Evolutionary conservation across 2,888 invertebrate genomes (phyloP).

Genomic region (Lissocephala sabroskyi): DNA sequence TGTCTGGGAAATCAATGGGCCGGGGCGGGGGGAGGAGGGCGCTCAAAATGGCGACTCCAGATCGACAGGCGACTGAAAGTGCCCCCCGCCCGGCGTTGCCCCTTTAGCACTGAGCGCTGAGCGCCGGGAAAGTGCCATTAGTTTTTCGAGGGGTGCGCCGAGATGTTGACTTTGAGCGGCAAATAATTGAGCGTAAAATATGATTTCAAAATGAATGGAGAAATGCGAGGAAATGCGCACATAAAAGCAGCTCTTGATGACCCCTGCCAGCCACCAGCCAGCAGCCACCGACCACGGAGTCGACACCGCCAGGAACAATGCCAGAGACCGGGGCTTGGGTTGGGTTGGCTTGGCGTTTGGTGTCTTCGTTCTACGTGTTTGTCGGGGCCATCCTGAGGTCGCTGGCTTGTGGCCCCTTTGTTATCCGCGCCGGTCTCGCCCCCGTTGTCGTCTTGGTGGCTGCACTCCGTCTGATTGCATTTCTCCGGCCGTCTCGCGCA

Average conservation of each 20-base stretch:
- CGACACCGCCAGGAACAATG: too few species aligned
- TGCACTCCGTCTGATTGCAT: conserved; percentile 55
- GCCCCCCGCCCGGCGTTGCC: conserved; percentile 21
- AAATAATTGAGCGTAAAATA: conserved; percentile 64
- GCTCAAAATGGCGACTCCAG: not conserved
- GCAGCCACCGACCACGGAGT: too few species aligned
- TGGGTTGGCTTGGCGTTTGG: too few species aligned
- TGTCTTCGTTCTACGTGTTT: too few species aligned
- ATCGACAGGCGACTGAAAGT: not conserved
- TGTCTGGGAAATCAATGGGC: conserved; percentile 44
- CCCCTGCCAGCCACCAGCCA: not conserved
- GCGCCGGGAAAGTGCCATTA: conserved; percentile 29
- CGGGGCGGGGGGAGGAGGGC: not conserved
- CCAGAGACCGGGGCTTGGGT: too few species aligned
- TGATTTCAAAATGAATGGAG: conserved; percentile 45
- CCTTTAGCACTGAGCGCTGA: too few species aligned
- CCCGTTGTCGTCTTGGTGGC: conserved; percentile 3
- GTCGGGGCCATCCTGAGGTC: too few species aligned
- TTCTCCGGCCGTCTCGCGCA: not conserved
- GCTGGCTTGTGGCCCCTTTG: too few species aligned
- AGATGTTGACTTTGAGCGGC: conserved; percentile 47
- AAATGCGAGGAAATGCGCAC: conserved; percentile 4
- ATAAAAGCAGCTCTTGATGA: not conserved
- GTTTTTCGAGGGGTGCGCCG: conserved; percentile 35
- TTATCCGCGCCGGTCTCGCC: not conserved